These are phyloP conservation scores for Sipha maydis DNA, from an alignment of 2,888 invertebrate species.

Conservation along the genomic window DNA sequence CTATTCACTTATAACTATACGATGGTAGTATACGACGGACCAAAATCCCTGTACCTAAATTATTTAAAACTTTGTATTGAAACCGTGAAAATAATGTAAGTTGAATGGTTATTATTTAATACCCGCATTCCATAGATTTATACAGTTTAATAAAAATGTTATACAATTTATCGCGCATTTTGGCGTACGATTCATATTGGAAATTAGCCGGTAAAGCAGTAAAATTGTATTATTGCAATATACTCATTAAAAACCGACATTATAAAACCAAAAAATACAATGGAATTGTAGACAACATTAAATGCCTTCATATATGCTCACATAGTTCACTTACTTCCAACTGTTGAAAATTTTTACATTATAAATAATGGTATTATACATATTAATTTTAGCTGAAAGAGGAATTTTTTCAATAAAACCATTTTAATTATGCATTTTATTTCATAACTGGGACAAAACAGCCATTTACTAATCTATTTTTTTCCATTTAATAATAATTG, in stretches of 20 bases:
- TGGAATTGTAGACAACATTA: background rate
- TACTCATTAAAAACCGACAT: background rate
- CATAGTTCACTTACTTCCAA: conserved; percentile 6
- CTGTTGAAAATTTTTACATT: background rate
- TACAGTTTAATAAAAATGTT: background rate
- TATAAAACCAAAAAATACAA: background rate
- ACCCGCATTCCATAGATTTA: background rate
- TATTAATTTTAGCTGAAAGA: conserved; percentile 15
- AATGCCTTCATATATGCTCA: conserved; percentile 9
- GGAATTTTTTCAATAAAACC: conserved; percentile 17
- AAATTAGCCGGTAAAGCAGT: background rate
- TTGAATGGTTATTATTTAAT: background rate
- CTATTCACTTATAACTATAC: too few species aligned
- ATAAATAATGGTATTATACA: background rate
- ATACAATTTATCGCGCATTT: background rate
- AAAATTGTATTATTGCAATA: background rate
- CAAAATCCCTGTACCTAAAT: background rate
- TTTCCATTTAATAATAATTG: too few species aligned
- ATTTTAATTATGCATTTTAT: conserved; percentile 25
- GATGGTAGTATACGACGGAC: too few species aligned
- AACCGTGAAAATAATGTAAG: background rate
- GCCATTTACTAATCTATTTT: background rate
- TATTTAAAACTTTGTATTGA: background rate
- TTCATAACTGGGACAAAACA: background rate
- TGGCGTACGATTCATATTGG: too few species aligned